These are phyloP conservation scores for Colinus virginianus DNA, from an alignment of 2,113 vertebrate genomes.

Conservation along the genomic window DNA sequence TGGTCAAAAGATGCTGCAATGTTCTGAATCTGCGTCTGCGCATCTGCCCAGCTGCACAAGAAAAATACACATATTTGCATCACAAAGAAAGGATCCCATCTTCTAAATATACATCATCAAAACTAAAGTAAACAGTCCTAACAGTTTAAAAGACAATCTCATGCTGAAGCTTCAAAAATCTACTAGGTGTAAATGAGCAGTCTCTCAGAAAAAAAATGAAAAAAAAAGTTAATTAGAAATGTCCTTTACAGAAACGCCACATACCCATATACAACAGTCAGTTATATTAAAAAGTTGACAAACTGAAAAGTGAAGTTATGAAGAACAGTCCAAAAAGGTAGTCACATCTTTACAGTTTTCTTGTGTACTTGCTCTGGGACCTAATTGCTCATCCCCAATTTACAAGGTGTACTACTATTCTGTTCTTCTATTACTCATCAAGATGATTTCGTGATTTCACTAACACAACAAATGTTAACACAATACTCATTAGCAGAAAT, in stretches of 20 bases:
- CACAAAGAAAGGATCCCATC: neutral
- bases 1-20: conserved; percentile 97
- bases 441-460: neutral
- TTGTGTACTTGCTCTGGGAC: neutral
- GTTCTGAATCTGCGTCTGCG: conserved; percentile 95
- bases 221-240: neutral
- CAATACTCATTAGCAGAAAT: neutral
- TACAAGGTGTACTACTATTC: neutral
- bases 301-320: neutral
- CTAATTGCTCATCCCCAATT: neutral
- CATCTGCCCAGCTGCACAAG: conserved; percentile 92
- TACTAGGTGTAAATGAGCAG: neutral
- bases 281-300: neutral
- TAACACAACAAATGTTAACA: neutral
- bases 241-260: neutral
- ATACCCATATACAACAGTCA: neutral
- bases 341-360: neutral
- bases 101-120: neutral
- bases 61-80: neutral
- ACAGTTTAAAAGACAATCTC: neutral
- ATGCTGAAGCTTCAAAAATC: neutral
- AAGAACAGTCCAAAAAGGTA: neutral
- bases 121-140: neutral
- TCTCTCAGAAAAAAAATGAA: neutral
- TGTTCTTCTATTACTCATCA: neutral